Conservation (phyloP, 1,140 invertebrate genomes). For the Drosophila truncata region DNA sequence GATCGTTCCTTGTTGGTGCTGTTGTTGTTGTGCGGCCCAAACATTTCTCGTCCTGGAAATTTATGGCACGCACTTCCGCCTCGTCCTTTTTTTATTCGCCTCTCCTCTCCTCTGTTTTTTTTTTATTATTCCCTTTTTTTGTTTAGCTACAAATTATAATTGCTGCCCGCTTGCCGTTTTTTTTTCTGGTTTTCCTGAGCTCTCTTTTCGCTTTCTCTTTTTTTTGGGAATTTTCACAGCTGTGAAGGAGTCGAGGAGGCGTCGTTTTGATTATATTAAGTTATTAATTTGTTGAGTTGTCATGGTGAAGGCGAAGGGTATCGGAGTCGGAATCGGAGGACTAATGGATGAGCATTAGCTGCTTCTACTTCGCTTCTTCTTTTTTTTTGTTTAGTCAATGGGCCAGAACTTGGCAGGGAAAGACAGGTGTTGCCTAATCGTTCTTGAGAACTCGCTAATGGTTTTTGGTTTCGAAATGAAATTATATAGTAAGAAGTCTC, state of each 20-base stretch:
- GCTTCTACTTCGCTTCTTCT: conserved; percentile 6
- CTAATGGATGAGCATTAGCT: conserved; percentile 42
- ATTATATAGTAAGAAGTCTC: neutral
- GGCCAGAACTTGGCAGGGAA: neutral
- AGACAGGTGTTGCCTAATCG: conserved; percentile 12
- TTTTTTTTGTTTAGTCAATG: conserved; percentile 64
- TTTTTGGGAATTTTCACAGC: conserved; percentile 82
- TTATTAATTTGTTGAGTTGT: conserved; percentile 84
- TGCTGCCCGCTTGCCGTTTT: conserved; percentile 68
- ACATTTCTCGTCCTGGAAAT: conserved; percentile 76
- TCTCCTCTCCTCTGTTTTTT: conserved; percentile 17
- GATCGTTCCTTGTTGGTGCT: conserved; percentile 57
- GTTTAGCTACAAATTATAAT: conserved; percentile 80
- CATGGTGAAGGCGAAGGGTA: conserved; percentile 59
- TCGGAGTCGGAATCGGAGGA: conserved; percentile 2
- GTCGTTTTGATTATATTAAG: conserved; percentile 82
- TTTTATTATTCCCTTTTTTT: conserved; percentile 31
- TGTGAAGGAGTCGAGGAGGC: conserved; percentile 58
- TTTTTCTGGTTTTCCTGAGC: conserved; percentile 18
- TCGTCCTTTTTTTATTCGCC: conserved; percentile 41
- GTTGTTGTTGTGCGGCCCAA: no score
- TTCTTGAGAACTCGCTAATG: conserved; percentile 11
- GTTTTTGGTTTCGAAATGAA: neutral
- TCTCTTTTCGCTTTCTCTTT: conserved; percentile 33
- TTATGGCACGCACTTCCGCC: conserved; percentile 83